These are phyloP conservation scores for Brachionus calyciflorus DNA, from an alignment of 1,140 invertebrate genomes.

Conservation along the genomic window DNA sequence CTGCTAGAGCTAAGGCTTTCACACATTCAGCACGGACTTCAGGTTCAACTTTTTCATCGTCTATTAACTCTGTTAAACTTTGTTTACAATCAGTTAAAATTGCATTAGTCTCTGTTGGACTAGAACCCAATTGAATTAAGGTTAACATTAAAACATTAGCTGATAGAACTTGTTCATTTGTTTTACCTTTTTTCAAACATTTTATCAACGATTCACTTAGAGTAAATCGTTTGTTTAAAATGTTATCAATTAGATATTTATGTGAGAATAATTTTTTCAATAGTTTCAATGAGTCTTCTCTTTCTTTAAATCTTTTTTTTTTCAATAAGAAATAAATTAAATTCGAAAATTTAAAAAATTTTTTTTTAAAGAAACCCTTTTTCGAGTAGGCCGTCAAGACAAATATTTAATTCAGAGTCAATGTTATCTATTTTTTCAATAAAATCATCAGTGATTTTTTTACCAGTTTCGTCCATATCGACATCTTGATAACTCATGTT, in stretches of 20 bases:
- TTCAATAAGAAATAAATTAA: background rate
- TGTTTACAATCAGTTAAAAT: conserved; percentile 30
- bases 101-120: background rate
- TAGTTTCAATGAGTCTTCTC: conserved; percentile 13
- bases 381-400: conserved; percentile 1
- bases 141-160: conserved; percentile 8
- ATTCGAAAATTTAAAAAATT: background rate
- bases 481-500: conserved; percentile 11
- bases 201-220: conserved; percentile 7
- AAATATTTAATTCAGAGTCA: background rate
- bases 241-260: background rate
- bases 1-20: background rate
- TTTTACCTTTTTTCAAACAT: conserved; percentile 12
- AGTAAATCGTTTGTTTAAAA: conserved; percentile 26
- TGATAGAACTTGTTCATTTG: conserved; percentile 15
- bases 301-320: conserved; percentile 24
- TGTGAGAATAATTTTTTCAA: conserved; percentile 26
- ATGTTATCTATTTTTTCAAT: conserved; percentile 13
- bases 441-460: background rate
- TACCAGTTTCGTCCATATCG: background rate
- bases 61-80: conserved; percentile 18
- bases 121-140: background rate
- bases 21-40: conserved; percentile 25
- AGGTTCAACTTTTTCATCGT: conserved; percentile 27
- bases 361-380: background rate